Base-by-base conservation (phyloP, 1,140 invertebrate species). In the Oscheius sp. region DNA sequence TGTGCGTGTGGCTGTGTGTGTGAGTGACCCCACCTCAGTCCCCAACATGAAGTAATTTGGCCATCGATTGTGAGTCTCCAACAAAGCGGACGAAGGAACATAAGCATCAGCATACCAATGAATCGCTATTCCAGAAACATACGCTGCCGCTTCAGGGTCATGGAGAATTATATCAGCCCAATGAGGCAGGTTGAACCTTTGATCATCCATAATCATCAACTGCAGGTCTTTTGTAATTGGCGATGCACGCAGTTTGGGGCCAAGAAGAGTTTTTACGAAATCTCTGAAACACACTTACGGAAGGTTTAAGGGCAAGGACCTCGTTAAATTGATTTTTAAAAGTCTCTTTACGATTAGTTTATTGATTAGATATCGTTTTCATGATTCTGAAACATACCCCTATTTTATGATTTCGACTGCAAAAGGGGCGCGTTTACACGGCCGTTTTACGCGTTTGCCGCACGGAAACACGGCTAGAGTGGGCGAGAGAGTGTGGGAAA, bases 21-120 rank as follows among this genome's bases (percentile, higher is more conserved):
- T 1, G 3, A 7, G 29, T 38, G 38, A 62, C 36, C 59, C n/a
- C n/a, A 64, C 71, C 38, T 73, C 71, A 29, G 71, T 73, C 0
- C 62, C 64, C 49, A 73, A 59, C 28, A 73, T 65, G 32, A 73
- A 73, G 20, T 71, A 55, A 10, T 66, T 55, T 0, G 71, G 63
- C 15, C 58, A 52, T 26, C 52, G 49, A 18, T 73, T 59, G 61
- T 73, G 28, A 2, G 71, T 73, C 15, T 70, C 59, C n/a, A 61
- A 13, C 13, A 59, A 36, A 20, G 61, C n/a, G 31, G 34, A 29
- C 2, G 68, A 36, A 23, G 42, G 38, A 32, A 34, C 32, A 15
- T 73, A 35, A 2, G 32, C 28, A 35, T 73, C 63, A 3, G 34
- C 34, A 26, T 72, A 72, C 23, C 64, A 64, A 26, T 72, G 69